Percentiles rank a stretch among this genome's conserved stretches.
phyloP scores from a whole-genome alignment of 2,797 vertebrate genomes.

The Ctenochaetus hawaiiensis region DNA sequence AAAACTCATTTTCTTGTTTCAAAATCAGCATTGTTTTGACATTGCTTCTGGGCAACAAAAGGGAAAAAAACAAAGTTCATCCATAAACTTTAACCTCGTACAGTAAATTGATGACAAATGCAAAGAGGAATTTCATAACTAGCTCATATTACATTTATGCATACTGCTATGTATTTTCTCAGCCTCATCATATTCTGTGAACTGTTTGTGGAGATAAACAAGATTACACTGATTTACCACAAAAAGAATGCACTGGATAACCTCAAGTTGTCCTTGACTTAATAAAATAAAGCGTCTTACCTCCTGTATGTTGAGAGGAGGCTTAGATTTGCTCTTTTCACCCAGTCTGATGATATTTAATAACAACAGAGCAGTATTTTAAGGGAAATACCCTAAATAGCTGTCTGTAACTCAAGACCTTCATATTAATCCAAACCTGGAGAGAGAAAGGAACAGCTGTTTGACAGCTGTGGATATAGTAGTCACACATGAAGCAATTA shows the following conservation, averaged over 20 bases:
- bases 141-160: conserved; percentile 47
- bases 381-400: conserved; percentile 57
- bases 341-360: conserved; percentile 39
- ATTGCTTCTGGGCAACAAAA: conserved; percentile 37
- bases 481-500: background rate
- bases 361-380: conserved; percentile 10
- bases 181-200: conserved; percentile 21
- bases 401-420: conserved; percentile 35
- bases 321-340: conserved; percentile 26
- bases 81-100: conserved; percentile 34
- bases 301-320: conserved; percentile 28
- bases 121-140: conserved; percentile 37
- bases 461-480: background rate
- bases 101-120: conserved; percentile 55
- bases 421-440: conserved; percentile 38
- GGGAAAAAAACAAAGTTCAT: conserved; percentile 40
- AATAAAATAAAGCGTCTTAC: conserved; percentile 36
- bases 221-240: conserved; percentile 61
- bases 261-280: conserved; percentile 49
- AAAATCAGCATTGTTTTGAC: conserved; percentile 25
- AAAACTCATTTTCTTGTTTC: conserved; percentile 23
- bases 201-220: conserved; percentile 54
- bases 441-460: conserved; percentile 26
- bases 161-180: conserved; percentile 58
- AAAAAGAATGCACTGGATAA: conserved; percentile 53